Evolutionary conservation across 2,113 vertebrate genomes (phyloP), one percentile per base, ranked within the genome.

Genomic region (Aspiorhynchus laticeps): DNA sequence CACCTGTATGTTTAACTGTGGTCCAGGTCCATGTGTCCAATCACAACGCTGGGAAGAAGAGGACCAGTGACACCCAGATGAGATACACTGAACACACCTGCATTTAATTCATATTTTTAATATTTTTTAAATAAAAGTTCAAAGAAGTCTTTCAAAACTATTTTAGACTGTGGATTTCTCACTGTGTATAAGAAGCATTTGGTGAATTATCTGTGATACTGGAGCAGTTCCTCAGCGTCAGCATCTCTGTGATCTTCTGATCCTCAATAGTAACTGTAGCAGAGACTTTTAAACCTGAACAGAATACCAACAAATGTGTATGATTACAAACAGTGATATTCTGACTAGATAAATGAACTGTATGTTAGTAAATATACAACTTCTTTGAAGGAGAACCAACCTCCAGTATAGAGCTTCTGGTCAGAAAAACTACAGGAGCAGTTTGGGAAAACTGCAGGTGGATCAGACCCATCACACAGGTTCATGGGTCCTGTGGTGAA

Each of bases 351-450:
- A 80, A 15, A 41, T 74, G 6, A 7, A 19, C 28, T 26, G 12
- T 33, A 76, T 63, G 14, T 77, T 19, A 31, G 10, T 7, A 38
- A 28, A 84, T 11, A 21, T 12, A 63, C 41, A 71, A 28, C 24
- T 9, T 5, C 21, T 51, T 26, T 56, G 46, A 63, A 9, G 83
- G n/a, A n/a, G 3, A 7, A 89, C n/a, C n/a, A 6, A 95, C 94
- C 93, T 88, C 76, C 26, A 48, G 73, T 21, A 85, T 90, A 78
- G 43, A 94, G 79, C 1, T 1, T 19, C 1, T 24, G 26, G 1
- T 46, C 78, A 24, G 67, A 8, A 21, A 95, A 87, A 12, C 0
- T 59, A 84, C 93, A 95, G 87, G 79, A 94, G 88, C 95, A 95
- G 1, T 73, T 69, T 80, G 92, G 93, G 80, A 93, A 92, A 2